These are phyloP conservation scores for Heliconius congener DNA, from an alignment of 1,140 invertebrate species.

Conservation along the genomic window DNA sequence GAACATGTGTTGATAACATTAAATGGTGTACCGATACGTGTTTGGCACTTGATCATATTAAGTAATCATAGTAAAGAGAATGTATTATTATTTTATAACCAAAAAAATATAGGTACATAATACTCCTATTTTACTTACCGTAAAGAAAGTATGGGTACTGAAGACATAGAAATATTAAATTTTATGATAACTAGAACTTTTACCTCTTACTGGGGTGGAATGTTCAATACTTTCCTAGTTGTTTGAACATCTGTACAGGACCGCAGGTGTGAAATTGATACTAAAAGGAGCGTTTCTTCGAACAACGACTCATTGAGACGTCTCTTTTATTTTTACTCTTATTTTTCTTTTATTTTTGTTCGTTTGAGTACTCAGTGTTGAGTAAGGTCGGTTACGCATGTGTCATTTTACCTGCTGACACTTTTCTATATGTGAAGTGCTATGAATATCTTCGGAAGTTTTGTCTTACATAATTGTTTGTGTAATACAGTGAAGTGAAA, in stretches of 20 bases:
- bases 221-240: constrained; percentile 16
- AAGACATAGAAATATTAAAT: neutral
- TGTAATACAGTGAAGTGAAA: neutral
- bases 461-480: neutral
- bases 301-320: constrained; percentile 29
- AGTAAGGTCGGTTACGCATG: constrained; percentile 41
- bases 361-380: constrained; percentile 29
- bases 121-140: neutral
- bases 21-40: constrained; percentile 45
- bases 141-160: neutral
- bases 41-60: constrained; percentile 43
- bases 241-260: constrained; percentile 22
- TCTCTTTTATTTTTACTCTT: constrained; percentile 30
- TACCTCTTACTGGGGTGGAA: constrained; percentile 8
- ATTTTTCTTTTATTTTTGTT: constrained; percentile 31
- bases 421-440: constrained; percentile 10
- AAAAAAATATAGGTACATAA: neutral
- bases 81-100: neutral
- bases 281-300: constrained; percentile 33
- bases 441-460: constrained; percentile 10
- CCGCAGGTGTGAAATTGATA: constrained; percentile 38
- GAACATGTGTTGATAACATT: constrained; percentile 69
- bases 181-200: neutral
- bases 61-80: constrained; percentile 8
- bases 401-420: constrained; percentile 31